Base-by-base conservation (phyloP, 2,797 vertebrate genomes). In the Sorex maritimensis region DNA sequence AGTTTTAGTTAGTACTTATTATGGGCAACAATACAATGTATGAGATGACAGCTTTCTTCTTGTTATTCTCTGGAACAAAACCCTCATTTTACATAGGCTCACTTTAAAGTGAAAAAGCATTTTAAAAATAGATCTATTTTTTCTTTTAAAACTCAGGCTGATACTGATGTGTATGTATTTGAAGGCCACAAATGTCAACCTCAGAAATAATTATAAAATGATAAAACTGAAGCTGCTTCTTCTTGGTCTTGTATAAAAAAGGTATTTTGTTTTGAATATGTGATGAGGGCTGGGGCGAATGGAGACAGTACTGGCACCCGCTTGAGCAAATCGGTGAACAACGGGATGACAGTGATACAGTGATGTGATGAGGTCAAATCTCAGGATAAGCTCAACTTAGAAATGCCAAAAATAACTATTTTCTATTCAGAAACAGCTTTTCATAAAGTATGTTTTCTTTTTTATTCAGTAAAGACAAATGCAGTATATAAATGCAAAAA, bases 241-340 rank as follows among this genome's bases (percentile, higher is more conserved):
- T 78, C 73, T 91, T 79, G 34, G 72, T 65, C 23, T 87, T 89
- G 58, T 71, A 49, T 23, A 73, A 86, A 93, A 92, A 91, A 65
- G 11, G 68, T 87, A 86, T 73, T 75, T 87, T 9, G 88, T 83
- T 93, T 83, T 85, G 78, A 92, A 44, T 84, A 83, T 73, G 61
- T 85, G 69, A 92, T 19, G 79, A 86, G 44, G 26, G 34, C 34
- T 34, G 34, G 34, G 34, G 34, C 2, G 34, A 34, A 34, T 34
- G 34, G 34, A 34, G 34, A 34, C 34, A 34, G 34, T 34, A 34
- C 34, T 34, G 34, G 34, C 34, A 34, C 34, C 34, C 34, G 34
- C 34, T 34, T 34, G 34, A 34, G 34, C 34, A 34, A 34, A 34
- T 34, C 34, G 34, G 34, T 34, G 34, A 34, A 34, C 34, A 34